These are phyloP conservation scores for Caenorhabditis uteleia DNA, from an alignment of 2,888 invertebrate species.

Conservation along the genomic window DNA sequence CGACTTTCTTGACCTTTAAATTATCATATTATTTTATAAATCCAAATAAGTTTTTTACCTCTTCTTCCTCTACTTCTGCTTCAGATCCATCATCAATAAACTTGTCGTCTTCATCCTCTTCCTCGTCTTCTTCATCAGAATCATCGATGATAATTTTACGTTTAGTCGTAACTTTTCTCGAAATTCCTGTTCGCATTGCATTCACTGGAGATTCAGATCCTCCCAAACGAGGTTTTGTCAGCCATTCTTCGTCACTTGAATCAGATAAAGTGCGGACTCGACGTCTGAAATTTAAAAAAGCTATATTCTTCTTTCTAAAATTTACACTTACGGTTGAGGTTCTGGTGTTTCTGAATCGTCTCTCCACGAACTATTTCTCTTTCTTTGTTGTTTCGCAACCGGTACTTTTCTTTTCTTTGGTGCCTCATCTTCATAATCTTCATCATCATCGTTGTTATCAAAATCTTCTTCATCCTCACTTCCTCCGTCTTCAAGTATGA, in stretches of 20 bases:
- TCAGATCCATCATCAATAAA: conserved; percentile 3
- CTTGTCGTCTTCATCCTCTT: neutral
- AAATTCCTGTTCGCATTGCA: conserved; percentile 25
- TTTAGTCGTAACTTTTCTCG: conserved; percentile 16
- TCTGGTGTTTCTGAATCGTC: conserved; percentile 22
- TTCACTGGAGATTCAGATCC: conserved; percentile 18
- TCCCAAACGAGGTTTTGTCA: conserved; percentile 30
- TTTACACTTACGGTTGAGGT: conserved; percentile 10
- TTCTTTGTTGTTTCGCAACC: conserved; percentile 2
- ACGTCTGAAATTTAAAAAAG: neutral
- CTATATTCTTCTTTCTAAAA: neutral
- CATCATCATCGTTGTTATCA: conserved; percentile 28
- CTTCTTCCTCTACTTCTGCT: conserved; percentile 11
- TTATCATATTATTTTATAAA: neutral
- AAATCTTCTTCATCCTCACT: conserved; percentile 38
- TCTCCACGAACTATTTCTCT: neutral
- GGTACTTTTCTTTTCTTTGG: conserved; percentile 21
- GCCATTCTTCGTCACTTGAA: conserved; percentile 44
- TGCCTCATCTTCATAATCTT: conserved; percentile 7
- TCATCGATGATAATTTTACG: conserved; percentile 31
- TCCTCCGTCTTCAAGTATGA: conserved; percentile 35
- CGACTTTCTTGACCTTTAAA: neutral
- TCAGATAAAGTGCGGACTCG: conserved; percentile 32
- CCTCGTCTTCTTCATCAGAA: neutral
- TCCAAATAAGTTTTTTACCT: neutral